Conservation (phyloP, 2,113 vertebrate species). For the Archocentrus centrarchus region DNA sequence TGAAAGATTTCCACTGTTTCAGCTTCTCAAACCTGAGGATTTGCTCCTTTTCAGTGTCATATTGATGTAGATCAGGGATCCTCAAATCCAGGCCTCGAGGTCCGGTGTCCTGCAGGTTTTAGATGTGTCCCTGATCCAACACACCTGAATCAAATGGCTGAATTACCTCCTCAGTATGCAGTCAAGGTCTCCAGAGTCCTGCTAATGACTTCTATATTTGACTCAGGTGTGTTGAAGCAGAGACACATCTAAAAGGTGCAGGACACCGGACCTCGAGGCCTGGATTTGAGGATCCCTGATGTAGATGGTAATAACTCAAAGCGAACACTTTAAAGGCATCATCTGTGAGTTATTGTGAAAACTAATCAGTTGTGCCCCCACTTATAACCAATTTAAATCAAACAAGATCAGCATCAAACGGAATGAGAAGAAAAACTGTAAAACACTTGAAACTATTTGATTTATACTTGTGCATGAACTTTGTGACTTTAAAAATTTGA, state of each 20-base stretch:
- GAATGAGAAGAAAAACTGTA: background rate
- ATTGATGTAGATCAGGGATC: background rate
- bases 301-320: background rate
- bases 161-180: no score
- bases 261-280: no score
- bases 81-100: no score
- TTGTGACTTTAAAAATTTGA: background rate
- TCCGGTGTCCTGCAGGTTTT: no score
- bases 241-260: no score
- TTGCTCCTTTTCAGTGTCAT: background rate
- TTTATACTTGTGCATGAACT: background rate
- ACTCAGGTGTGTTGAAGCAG: no score
- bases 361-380: background rate
- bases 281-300: background rate
- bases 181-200: no score
- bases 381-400: background rate
- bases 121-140: no score
- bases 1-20: background rate
- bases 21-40: background rate
- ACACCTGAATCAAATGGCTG: no score
- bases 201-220: no score
- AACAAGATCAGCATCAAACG: background rate
- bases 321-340: background rate
- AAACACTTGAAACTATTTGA: background rate
- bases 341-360: background rate